A percentile compares a stretch with the other conserved stretches of the same genome.
These are phyloP conservation scores for Crotophaga sulcirostris DNA, from an alignment of 2,113 vertebrate species.

Conservation along the genomic window DNA sequence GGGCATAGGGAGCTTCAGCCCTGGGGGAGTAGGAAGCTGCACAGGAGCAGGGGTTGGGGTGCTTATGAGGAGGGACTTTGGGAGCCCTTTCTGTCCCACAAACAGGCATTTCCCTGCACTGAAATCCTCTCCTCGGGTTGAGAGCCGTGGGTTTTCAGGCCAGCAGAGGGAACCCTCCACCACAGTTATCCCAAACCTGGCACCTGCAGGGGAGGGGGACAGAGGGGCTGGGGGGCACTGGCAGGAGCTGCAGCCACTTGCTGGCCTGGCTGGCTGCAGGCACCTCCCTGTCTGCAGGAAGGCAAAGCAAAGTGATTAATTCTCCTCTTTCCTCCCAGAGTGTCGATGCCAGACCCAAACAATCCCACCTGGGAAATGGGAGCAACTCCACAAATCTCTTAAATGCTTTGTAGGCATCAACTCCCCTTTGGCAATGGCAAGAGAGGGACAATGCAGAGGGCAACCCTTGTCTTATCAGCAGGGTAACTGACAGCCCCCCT, in stretches of 20 bases:
- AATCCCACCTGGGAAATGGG: rapidly evolving
- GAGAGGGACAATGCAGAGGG: rapidly evolving
- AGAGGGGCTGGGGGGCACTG: rapidly evolving
- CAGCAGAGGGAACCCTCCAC: conserved; percentile 65
- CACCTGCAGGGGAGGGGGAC: not conserved
- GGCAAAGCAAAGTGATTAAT: rapidly evolving
- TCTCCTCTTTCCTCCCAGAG: not conserved
- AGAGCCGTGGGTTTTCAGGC: not conserved
- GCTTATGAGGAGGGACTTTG: rapidly evolving
- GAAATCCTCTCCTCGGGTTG: not conserved
- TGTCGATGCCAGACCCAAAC: not conserved
- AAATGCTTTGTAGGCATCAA: rapidly evolving
- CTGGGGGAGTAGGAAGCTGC: not conserved
- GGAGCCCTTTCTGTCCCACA: not conserved
- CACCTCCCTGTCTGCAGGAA: not conserved
- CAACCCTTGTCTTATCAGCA: not conserved
- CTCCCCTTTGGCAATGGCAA: too few species aligned
- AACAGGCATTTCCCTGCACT: not conserved
- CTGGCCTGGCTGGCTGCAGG: not conserved
- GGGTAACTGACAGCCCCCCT: rapidly evolving
- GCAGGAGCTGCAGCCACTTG: too few species aligned
- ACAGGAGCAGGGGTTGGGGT: rapidly evolving
- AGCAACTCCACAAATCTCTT: not conserved
- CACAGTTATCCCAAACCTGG: not conserved
- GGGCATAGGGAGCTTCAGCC: not conserved